Evolutionary conservation across 1,140 invertebrate genomes (phyloP), one percentile per base, ranked within the genome.

Genomic region (Acromyrmex heyeri): DNA sequence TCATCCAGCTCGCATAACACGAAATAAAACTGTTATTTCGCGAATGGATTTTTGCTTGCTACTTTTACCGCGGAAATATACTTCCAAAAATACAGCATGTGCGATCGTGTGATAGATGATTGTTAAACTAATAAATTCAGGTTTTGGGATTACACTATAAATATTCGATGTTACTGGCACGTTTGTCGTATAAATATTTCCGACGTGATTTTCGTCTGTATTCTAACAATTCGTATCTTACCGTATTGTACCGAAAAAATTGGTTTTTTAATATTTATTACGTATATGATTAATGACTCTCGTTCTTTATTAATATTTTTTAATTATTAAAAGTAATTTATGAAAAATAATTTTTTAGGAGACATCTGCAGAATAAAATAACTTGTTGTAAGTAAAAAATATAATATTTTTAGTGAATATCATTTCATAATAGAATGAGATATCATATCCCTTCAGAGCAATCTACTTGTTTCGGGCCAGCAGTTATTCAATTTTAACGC

Each of bases 371-470:
- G 12, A n/a, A 53, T 61, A 34, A 24, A 27, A 53, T 70, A 73
- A 87, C 59, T 44, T 89, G 77, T 90, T 83, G 77, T 53, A 10
- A 77, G n/a, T 59, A 61, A 27, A 16, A 38, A 61, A 70, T 34
- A 50, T 81, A 85, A 57, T 75, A 82, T 53, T 59, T 62, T 76
- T 82, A 59, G 34, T 53, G 18, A 72, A 72, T 76, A 64, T 88
- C 59, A 61, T 88, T 88, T 90, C 75, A 86, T 86, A 86, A 86
- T 69, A 44, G 83, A 89, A 53, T 67, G 85, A 73, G 65, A 48
- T 61, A 53, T 12, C n/a, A 18, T 18, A 50, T 67, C 70, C 44
- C 72, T 77, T 44, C 16, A 70, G 64, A 77, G 55, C 34, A 57
- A 21, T 24, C 75, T 75, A 62, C 55, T 75, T 55, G 75, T 34